phyloP scores from a whole-genome alignment of 2,888 invertebrate species.

The Chirona hameri region DNA sequence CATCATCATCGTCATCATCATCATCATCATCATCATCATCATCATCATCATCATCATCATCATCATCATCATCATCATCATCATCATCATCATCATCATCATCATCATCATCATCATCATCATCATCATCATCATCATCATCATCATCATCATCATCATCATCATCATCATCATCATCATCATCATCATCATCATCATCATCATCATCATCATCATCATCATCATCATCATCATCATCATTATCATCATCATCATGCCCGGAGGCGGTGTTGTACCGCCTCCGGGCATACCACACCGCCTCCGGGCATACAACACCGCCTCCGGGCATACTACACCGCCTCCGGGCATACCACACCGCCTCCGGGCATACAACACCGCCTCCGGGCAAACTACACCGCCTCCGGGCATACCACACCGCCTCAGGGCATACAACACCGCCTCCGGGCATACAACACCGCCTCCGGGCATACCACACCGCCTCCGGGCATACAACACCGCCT shows the following conservation, averaged over 20 bases:
- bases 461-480: too few relatives aligned
- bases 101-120: slow-evolving; percentile 22
- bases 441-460: too few relatives aligned
- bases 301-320: too few relatives aligned
- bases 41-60: slow-evolving; percentile 22
- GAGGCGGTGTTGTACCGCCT: too few relatives aligned
- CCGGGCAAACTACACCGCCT: too few relatives aligned
- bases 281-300: too few relatives aligned
- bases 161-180: slow-evolving; percentile 22
- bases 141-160: slow-evolving; percentile 22
- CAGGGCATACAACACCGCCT: too few relatives aligned
- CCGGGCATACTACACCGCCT: too few relatives aligned
- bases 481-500: too few relatives aligned
- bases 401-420: too few relatives aligned
- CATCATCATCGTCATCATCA: slow-evolving; percentile 24
- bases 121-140: slow-evolving; percentile 22
- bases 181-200: slow-evolving; percentile 22
- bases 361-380: too few relatives aligned
- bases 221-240: slow-evolving; percentile 22
- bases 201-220: slow-evolving; percentile 22
- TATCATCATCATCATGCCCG: slow-evolving; percentile 5
- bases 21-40: slow-evolving; percentile 11
- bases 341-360: too few relatives aligned
- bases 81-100: slow-evolving; percentile 22
- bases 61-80: slow-evolving; percentile 11